A percentile compares a stretch with the other conserved stretches of the same genome.
Conservation (phyloP, 2,113 vertebrate genomes). For the Etheostoma spectabile region DNA sequence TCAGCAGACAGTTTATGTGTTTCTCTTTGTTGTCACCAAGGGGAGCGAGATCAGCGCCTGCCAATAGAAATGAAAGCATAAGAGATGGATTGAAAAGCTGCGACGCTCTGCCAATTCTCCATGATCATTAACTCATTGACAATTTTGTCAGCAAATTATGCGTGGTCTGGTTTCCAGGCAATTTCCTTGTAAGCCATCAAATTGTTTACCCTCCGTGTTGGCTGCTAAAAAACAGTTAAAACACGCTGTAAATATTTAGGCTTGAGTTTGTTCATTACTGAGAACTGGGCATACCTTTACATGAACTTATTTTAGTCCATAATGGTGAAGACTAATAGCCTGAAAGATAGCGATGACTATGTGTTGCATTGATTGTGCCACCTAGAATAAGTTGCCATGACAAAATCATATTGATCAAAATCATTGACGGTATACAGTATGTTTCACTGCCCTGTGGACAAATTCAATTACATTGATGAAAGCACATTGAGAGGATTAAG, state of each 20-base stretch:
- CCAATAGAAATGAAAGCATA: conserved; percentile 67
- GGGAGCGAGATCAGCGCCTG: conserved; percentile 47
- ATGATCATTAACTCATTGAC: conserved; percentile 73
- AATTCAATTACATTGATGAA: conserved; percentile 75
- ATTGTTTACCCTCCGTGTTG: conserved; percentile 56
- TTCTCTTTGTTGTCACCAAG: conserved; percentile 57
- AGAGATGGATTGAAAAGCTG: conserved; percentile 62
- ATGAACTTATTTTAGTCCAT: conserved; percentile 38
- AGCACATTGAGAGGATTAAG: conserved; percentile 60
- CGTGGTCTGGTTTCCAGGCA: conserved; percentile 58
- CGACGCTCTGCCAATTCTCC: conserved; percentile 57
- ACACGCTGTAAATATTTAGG: conserved; percentile 25
- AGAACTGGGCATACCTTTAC: conserved; percentile 19
- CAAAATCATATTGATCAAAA: conserved; percentile 66
- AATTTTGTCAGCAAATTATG: conserved; percentile 76
- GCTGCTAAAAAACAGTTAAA: conserved; percentile 25
- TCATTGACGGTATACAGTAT: conserved; percentile 65
- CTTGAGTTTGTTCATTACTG: conserved; percentile 18
- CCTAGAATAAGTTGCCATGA: conserved; percentile 76
- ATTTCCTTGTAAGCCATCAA: conserved; percentile 69
- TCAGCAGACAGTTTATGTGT: conserved; percentile 33
- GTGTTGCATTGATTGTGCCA: conserved; percentile 67
- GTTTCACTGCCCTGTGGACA: conserved; percentile 68
- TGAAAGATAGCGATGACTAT: conserved; percentile 45
- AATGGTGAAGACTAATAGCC: conserved; percentile 43